Percentiles rank a stretch among this genome's conserved stretches.
Conservation (phyloP, 2,797 vertebrate species). For the Neolamprologus multifasciatus region DNA sequence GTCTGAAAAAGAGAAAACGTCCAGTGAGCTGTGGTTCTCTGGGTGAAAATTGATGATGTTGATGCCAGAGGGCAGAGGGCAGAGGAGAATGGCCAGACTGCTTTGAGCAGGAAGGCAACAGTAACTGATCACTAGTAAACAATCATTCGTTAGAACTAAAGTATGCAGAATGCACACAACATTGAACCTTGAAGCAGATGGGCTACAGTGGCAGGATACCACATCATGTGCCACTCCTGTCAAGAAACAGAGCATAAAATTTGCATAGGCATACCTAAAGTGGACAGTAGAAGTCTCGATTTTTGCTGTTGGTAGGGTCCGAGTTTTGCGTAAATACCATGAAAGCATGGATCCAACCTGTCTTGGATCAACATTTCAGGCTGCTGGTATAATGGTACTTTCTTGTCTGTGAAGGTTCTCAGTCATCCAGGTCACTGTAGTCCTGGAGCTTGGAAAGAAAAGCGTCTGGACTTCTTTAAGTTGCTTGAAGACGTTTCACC, state of each 20-base stretch:
- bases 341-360: background rate
- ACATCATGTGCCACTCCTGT: background rate
- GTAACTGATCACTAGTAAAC: background rate
- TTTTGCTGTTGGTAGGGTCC: background rate
- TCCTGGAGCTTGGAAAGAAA: background rate
- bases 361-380: background rate
- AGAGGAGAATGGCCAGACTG: background rate
- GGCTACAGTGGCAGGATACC: background rate
- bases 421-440: background rate
- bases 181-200: background rate
- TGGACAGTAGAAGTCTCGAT: background rate
- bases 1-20: background rate
- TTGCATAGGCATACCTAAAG: background rate
- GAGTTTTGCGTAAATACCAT: background rate
- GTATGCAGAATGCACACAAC: background rate
- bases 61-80: background rate
- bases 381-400: background rate
- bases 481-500: background rate
- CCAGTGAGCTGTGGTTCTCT: background rate
- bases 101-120: background rate
- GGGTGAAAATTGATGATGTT: background rate
- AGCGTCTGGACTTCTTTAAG: background rate
- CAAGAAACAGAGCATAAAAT: background rate
- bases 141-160: background rate
- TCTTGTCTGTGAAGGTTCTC: background rate